A percentile compares a stretch with the other conserved stretches of the same genome.
phyloP scores from a whole-genome alignment of 2,113 vertebrate species.

The Leucoraja erinaceus region DNA sequence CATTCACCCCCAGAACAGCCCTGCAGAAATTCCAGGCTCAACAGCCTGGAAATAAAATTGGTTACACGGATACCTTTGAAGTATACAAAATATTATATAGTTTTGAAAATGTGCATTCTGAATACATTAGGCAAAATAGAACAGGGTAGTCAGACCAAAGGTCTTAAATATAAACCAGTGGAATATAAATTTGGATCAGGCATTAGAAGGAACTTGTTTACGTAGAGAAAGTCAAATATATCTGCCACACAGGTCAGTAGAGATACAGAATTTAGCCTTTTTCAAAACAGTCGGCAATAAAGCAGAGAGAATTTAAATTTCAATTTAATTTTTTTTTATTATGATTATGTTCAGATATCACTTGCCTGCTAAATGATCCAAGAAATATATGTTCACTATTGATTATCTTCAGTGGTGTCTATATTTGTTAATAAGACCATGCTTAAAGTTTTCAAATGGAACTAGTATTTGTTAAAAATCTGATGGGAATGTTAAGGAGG shows the following conservation, averaged over 20 bases:
- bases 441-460: background rate
- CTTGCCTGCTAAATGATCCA: background rate
- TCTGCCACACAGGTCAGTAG: background rate
- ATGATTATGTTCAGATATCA: slow-evolving; percentile 9
- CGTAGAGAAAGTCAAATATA: background rate
- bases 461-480: background rate
- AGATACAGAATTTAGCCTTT: background rate
- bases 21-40: background rate
- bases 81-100: background rate
- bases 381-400: background rate
- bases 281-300: background rate
- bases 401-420: background rate
- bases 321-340: background rate
- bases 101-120: background rate
- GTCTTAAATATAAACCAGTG: background rate
- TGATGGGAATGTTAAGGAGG: background rate
- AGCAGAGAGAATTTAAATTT: background rate
- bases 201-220: background rate
- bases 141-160: background rate
- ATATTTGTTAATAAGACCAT: background rate
- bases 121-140: background rate
- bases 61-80: background rate
- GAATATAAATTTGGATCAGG: background rate
- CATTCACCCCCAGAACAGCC: background rate
- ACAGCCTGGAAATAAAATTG: background rate